Percentiles rank a stretch among this genome's conserved stretches.
phyloP scores from a whole-genome alignment of 30 jellyfish, hydroid and myxozoan genomes.

The Clytia hemisphaerica region DNA sequence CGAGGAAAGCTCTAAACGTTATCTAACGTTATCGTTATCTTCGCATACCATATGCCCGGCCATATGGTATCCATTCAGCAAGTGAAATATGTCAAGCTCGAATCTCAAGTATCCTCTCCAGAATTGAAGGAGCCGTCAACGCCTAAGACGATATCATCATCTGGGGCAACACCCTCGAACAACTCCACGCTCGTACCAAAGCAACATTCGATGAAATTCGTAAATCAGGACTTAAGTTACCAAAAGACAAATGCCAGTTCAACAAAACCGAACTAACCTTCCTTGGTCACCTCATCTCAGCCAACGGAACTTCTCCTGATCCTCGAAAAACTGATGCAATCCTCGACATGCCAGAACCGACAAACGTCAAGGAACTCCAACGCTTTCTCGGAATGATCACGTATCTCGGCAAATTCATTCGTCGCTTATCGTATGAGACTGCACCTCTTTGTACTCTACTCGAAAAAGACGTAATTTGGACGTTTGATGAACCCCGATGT shows the following conservation, averaged over 20 bases:
- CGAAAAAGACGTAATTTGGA: slow-evolving; percentile 26
- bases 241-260: slow-evolving; percentile 38
- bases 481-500: slow-evolving; percentile 30
- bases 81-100: slow-evolving; percentile 43
- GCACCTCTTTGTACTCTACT: slow-evolving; percentile 48
- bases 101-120: slow-evolving; percentile 27
- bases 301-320: slow-evolving; percentile 51
- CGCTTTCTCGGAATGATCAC: slow-evolving; percentile 60
- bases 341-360: slow-evolving; percentile 55
- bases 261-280: slow-evolving; percentile 21
- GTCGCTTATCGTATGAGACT: slow-evolving; percentile 40
- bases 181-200: slow-evolving; percentile 1
- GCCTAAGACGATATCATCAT: slow-evolving; percentile 42
- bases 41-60: no score
- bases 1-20: no score
- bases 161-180: slow-evolving; percentile 44
- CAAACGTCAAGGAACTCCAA: slow-evolving; percentile 37
- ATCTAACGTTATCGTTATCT: no score
- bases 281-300: slow-evolving; percentile 53
- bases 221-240: slow-evolving; percentile 32
- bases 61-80: no score
- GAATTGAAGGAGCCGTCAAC: slow-evolving; percentile 33
- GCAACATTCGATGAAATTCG: slow-evolving; percentile 7
- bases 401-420: slow-evolving; percentile 42
- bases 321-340: slow-evolving; percentile 41